Conservation (phyloP, 2,797 vertebrate species). For the Nannoperca obscura region DNA sequence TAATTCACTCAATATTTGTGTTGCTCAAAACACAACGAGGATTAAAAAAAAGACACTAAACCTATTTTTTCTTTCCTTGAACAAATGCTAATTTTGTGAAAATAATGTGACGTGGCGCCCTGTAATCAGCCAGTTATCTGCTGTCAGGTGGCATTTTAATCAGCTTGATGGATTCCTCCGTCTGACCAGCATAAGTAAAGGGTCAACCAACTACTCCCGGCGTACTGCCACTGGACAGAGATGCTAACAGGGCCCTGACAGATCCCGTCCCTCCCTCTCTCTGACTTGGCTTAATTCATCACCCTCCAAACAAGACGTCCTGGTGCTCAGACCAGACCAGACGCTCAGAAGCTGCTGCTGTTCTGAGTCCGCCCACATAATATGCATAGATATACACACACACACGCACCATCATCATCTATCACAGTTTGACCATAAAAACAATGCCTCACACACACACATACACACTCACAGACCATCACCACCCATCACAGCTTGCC, state of each 20-base stretch:
- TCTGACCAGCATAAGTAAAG: constrained; percentile 68
- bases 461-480: constrained; percentile 34
- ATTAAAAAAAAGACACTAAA: neutral
- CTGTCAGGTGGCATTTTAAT: constrained; percentile 57
- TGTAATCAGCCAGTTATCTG: constrained; percentile 55
- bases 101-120: constrained; percentile 4
- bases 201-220: constrained; percentile 70
- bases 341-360: constrained; percentile 39
- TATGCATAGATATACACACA: constrained; percentile 1
- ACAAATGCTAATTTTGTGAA: constrained; percentile 1
- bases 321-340: constrained; percentile 43
- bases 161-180: constrained; percentile 72
- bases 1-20: neutral
- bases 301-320: constrained; percentile 71
- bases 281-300: constrained; percentile 75
- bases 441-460: neutral
- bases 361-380: constrained; percentile 6
- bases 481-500: constrained; percentile 52
- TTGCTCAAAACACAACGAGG: neutral
- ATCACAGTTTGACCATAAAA: no score
- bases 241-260: constrained; percentile 80
- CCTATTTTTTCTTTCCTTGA: neutral
- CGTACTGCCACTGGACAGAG: constrained; percentile 70
- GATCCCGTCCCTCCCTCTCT: constrained; percentile 64
- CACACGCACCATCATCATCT: no score